These are phyloP conservation scores for Iphiclides podalirius DNA, from an alignment of 2,888 invertebrate genomes.

Conservation along the genomic window DNA sequence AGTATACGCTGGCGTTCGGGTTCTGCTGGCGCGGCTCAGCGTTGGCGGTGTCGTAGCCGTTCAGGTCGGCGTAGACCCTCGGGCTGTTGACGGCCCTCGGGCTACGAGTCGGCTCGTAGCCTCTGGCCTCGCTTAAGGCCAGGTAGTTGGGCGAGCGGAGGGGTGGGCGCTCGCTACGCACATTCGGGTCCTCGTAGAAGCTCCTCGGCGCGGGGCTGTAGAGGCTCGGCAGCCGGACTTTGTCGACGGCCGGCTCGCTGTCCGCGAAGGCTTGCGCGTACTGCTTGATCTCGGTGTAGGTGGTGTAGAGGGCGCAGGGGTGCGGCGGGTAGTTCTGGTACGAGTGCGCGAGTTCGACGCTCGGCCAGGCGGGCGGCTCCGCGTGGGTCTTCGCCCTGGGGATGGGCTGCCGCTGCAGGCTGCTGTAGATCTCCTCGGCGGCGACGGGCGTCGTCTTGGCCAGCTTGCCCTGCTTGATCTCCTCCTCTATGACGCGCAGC, in stretches of 20 bases:
- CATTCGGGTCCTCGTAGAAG: conserved; percentile 64
- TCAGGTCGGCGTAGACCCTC: conserved; percentile 57
- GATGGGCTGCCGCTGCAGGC: conserved; percentile 82
- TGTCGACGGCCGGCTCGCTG: conserved; percentile 37
- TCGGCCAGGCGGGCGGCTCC: conserved; percentile 76
- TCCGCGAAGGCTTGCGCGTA: conserved; percentile 49
- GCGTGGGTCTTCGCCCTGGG: conserved; percentile 85
- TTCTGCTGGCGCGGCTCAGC: conserved; percentile 42
- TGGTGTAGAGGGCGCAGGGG: conserved; percentile 62
- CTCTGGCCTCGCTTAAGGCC: conserved; percentile 46
- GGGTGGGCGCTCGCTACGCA: conserved; percentile 50
- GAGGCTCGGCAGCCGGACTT: too few species aligned
- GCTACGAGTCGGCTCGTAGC: conserved; percentile 56
- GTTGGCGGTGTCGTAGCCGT: conserved; percentile 23
- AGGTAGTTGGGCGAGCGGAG: conserved; percentile 58
- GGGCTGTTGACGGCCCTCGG: conserved; percentile 50
- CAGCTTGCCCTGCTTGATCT: conserved; percentile 91
- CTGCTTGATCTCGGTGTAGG: conserved; percentile 67
- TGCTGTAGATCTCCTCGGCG: conserved; percentile 78
- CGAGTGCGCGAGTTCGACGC: conserved; percentile 65
- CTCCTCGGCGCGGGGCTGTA: conserved; percentile 54
- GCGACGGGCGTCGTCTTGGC: conserved; percentile 77
- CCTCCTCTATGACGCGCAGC: conserved; percentile 87
- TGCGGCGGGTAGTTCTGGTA: conserved; percentile 72
- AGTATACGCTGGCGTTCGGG: conserved; percentile 48